Percentiles rank a stretch among this genome's conserved stretches.
These are phyloP conservation scores for Lytechinus pictus DNA, from an alignment of 35 echinoderm and acorn worm species.

Conservation along the genomic window DNA sequence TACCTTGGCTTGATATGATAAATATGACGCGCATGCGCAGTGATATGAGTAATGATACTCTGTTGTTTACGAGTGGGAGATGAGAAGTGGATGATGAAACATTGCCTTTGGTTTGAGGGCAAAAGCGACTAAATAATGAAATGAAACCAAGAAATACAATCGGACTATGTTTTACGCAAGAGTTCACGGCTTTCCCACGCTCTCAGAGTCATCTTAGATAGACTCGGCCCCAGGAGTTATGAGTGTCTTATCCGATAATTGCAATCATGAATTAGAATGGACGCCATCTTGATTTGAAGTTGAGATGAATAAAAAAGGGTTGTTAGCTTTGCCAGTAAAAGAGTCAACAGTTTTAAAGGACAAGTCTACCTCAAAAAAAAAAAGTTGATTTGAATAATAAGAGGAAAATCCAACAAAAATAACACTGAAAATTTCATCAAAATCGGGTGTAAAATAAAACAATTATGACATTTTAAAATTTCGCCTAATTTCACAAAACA, in stretches of 20 bases:
- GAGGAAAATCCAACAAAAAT: too few relatives aligned
- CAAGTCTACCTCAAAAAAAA: too few relatives aligned
- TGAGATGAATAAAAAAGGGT: too few relatives aligned
- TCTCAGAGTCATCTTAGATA: neutral
- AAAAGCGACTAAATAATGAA: conserved; percentile 36
- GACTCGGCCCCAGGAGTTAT: neutral
- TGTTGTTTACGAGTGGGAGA: conserved; percentile 7
- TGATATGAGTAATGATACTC: conserved; percentile 7
- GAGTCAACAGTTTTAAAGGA: neutral
- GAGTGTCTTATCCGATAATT: neutral
- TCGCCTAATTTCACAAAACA: too few relatives aligned
- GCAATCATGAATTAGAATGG: neutral
- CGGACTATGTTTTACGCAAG: conserved; percentile 26
- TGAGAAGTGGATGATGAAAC: neutral
- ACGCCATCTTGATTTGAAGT: neutral
- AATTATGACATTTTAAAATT: too few relatives aligned
- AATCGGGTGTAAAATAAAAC: too few relatives aligned
- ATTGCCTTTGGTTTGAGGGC: conserved; percentile 14
- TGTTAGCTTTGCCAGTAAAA: too few relatives aligned
- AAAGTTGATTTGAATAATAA: too few relatives aligned
- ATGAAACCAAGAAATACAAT: conserved; percentile 48
- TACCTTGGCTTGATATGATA: neutral
- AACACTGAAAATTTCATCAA: too few relatives aligned
- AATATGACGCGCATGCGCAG: neutral
- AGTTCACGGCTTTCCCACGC: conserved; percentile 20